phyloP scores from a whole-genome alignment of 2,113 vertebrate species.

The Myanophis thanlyinensis region DNA sequence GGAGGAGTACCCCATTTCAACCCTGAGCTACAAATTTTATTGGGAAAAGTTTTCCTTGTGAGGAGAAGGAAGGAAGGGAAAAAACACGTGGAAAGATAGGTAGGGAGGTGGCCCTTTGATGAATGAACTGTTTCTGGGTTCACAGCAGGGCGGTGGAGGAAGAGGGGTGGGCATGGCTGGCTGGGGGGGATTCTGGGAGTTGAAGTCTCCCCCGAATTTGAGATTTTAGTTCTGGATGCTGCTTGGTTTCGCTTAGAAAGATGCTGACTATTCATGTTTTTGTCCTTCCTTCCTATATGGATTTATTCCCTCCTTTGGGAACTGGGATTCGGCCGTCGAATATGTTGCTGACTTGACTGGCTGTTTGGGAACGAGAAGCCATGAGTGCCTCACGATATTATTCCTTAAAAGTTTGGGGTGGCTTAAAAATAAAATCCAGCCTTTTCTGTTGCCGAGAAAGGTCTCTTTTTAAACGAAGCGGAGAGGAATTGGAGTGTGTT shows the following conservation, averaged over 20 bases:
- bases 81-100: not conserved
- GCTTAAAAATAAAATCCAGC: not conserved
- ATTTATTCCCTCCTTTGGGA: not conserved
- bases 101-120: not conserved
- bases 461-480: not conserved
- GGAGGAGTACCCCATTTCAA: not conserved
- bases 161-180: too few species aligned
- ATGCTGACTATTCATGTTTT: not conserved
- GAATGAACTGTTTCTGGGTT: not conserved
- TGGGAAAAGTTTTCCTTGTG: not conserved
- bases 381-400: not conserved
- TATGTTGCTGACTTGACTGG: not conserved
- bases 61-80: not conserved
- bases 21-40: not conserved
- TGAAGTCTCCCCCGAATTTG: not conserved
- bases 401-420: not conserved
- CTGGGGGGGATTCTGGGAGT: not conserved
- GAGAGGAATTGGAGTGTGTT: not conserved
- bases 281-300: not conserved
- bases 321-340: not conserved
- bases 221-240: not conserved
- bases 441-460: not conserved
- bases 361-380: not conserved
- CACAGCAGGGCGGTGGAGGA: not conserved
- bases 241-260: not conserved